These are phyloP conservation scores for Euwallacea fornicatus DNA, from an alignment of 1,140 invertebrate genomes.

Conservation along the genomic window DNA sequence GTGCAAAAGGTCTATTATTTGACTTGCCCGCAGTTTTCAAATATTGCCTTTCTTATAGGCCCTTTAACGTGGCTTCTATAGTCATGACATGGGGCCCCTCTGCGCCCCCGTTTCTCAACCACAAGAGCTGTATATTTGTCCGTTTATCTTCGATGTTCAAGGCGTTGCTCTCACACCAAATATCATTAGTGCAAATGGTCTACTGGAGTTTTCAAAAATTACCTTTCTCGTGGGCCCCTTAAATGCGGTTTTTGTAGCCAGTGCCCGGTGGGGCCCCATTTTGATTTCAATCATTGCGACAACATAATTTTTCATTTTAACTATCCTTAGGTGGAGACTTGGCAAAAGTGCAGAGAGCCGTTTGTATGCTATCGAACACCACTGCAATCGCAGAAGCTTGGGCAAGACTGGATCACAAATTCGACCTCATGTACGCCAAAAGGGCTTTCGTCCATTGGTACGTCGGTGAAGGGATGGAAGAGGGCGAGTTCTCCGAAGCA, in stretches of 20 bases:
- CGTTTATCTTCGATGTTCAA: background rate
- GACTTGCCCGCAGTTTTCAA: background rate
- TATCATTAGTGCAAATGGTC: background rate
- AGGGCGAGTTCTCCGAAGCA: conserved; percentile 84
- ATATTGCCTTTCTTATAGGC: background rate
- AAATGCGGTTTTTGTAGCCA: background rate
- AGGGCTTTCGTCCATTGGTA: conserved; percentile 86
- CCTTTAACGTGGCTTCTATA: background rate
- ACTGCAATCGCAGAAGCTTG: conserved; percentile 87
- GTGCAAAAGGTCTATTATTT: background rate
- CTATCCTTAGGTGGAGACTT: conserved; percentile 63
- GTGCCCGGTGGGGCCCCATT: background rate
- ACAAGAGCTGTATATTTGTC: background rate
- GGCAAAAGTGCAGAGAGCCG: conserved; percentile 81
- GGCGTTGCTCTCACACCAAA: background rate
- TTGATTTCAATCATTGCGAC: background rate
- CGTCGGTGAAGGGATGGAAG: conserved; percentile 84
- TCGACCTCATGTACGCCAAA: conserved; percentile 83
- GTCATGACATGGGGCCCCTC: background rate
- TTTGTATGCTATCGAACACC: conserved; percentile 86
- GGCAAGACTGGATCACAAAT: conserved; percentile 79
- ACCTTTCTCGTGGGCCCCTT: background rate
- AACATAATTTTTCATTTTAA: background rate
- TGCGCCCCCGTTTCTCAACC: background rate
- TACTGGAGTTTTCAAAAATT: background rate